Percentiles rank a stretch among this genome's conserved stretches.
phyloP scores from a whole-genome alignment of 2,888 invertebrate genomes.

The Synanthedon vespiformis region DNA sequence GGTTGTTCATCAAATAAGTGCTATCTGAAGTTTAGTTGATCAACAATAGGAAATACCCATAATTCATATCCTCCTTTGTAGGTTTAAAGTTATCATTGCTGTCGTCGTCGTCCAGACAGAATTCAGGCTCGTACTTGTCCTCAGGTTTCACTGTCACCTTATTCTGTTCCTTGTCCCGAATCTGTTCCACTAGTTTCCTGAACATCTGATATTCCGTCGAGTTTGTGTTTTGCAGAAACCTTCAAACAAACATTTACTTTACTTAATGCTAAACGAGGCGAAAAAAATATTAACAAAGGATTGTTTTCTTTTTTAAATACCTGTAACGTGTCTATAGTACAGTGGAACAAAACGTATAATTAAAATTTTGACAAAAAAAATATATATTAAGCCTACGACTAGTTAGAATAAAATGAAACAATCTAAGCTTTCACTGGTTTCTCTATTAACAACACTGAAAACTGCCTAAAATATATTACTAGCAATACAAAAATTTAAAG shows the following conservation, averaged over 20 bases:
- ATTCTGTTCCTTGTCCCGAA: slow-evolving; percentile 27
- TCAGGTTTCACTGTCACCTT: slow-evolving; percentile 54
- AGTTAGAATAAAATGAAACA: too few species aligned
- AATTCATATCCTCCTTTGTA: slow-evolving; percentile 48
- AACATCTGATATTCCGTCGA: slow-evolving; percentile 60
- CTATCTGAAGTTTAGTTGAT: too few species aligned
- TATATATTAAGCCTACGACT: too few species aligned
- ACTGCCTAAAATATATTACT: too few species aligned
- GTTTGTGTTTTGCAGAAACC: slow-evolving; percentile 61
- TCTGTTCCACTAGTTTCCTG: slow-evolving; percentile 44
- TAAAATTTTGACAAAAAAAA: not conserved
- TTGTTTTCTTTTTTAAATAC: slow-evolving; percentile 29
- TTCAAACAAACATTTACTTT: slow-evolving; percentile 27
- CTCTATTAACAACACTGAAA: too few species aligned
- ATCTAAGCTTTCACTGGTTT: too few species aligned
- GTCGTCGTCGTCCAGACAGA: slow-evolving; percentile 61
- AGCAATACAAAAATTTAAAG: too few species aligned
- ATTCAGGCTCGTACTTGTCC: slow-evolving; percentile 66
- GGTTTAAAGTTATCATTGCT: slow-evolving; percentile 44
- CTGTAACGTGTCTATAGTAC: slow-evolving; percentile 27
- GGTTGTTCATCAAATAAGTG: too few species aligned
- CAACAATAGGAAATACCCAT: slow-evolving; percentile 22
- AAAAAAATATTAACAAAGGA: slow-evolving; percentile 28
- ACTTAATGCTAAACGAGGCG: slow-evolving; percentile 4
- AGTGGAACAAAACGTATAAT: slow-evolving; percentile 4